A percentile compares a stretch with the other conserved stretches of the same genome.
phyloP scores from a whole-genome alignment of 2,797 vertebrate species.

The Leucoraja ocellata region DNA sequence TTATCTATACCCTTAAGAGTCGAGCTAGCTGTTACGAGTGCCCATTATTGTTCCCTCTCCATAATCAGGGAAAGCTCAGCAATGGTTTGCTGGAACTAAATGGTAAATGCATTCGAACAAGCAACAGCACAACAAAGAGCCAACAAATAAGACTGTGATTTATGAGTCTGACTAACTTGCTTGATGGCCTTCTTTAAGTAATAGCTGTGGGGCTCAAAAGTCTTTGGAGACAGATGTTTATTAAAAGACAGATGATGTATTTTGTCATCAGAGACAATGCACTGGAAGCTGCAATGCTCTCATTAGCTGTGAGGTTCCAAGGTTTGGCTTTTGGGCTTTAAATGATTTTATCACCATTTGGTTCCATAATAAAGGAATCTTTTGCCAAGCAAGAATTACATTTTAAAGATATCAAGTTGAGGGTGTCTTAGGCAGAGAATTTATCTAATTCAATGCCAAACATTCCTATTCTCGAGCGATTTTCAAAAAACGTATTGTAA shows the following conservation, averaged over 20 bases:
- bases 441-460: background rate
- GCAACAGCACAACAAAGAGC: background rate
- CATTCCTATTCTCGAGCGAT: background rate
- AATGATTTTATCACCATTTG: background rate
- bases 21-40: background rate
- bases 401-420: background rate
- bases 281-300: background rate
- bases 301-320: background rate
- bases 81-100: background rate
- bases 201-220: background rate
- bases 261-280: background rate
- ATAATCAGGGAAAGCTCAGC: background rate
- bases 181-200: background rate
- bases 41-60: background rate
- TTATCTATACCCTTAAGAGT: background rate
- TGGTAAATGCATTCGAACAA: background rate
- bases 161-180: background rate
- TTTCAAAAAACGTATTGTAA: background rate
- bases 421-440: background rate
- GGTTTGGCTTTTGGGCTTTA: background rate
- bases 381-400: background rate
- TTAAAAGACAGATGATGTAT: background rate
- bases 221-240: background rate
- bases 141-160: background rate
- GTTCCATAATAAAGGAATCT: background rate